A percentile compares a stretch with the other conserved stretches of the same genome.
Evolutionary conservation across 2,888 invertebrate species (phyloP).

Genomic region (Abrostola tripartita): DNA sequence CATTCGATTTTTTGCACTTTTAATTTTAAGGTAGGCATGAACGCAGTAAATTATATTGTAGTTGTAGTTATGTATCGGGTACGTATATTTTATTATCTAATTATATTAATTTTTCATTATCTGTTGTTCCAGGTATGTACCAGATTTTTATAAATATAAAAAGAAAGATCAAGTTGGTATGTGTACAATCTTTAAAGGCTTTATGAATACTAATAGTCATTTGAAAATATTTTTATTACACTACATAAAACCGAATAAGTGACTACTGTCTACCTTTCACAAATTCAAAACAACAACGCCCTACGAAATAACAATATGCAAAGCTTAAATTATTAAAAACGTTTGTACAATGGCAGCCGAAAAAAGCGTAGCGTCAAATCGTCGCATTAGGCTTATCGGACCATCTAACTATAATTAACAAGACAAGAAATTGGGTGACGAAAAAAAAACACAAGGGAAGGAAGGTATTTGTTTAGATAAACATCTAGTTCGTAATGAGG

Average conservation of each 20-base stretch:
- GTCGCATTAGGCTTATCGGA: slow-evolving; percentile 52
- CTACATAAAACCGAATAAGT: no score
- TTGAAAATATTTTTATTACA: no score
- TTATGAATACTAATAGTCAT: no score
- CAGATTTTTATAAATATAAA: neutral
- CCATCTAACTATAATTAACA: slow-evolving; percentile 54
- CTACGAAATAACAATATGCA: neutral
- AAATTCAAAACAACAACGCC: no score
- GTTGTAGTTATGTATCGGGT: no score
- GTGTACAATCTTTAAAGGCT: neutral
- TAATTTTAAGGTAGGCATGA: no score
- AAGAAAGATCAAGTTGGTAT: slow-evolving; percentile 3
- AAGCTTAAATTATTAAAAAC: slow-evolving; percentile 3
- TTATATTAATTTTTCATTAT: no score
- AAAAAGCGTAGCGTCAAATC: slow-evolving; percentile 47
- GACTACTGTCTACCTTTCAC: no score
- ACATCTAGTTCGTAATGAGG: slow-evolving; percentile 54
- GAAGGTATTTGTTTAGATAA: slow-evolving; percentile 53
- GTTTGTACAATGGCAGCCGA: slow-evolving; percentile 5
- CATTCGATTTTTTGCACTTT: no score
- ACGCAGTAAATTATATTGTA: no score
- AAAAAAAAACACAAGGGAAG: slow-evolving; percentile 48
- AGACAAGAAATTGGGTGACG: slow-evolving; percentile 41
- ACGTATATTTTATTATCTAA: no score
- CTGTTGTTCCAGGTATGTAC: slow-evolving; percentile 47